phyloP scores from a whole-genome alignment of 2,113 vertebrate genomes.

The Channa maculata region DNA sequence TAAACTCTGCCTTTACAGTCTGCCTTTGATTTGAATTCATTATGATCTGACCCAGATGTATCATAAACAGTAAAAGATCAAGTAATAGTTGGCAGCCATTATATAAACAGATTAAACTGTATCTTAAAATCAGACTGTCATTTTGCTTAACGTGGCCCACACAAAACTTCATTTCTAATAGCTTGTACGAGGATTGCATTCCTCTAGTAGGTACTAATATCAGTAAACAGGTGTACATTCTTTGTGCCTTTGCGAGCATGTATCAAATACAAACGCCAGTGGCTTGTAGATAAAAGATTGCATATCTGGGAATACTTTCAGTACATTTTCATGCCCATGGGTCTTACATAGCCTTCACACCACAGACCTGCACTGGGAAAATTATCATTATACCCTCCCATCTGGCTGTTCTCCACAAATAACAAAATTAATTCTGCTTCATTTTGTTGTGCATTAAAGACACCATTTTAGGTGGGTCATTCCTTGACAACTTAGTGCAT shows the following conservation, averaged over 20 bases:
- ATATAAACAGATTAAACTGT: background rate
- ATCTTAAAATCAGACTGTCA: background rate
- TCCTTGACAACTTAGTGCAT: background rate
- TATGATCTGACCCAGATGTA: background rate
- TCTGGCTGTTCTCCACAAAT: background rate
- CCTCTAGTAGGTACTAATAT: background rate
- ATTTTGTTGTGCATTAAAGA: background rate
- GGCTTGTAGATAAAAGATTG: slow-evolving; percentile 21
- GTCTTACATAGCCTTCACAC: slow-evolving; percentile 18
- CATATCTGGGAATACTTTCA: slow-evolving; percentile 52
- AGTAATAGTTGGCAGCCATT: background rate
- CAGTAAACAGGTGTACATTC: background rate
- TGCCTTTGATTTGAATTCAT: slow-evolving; percentile 4
- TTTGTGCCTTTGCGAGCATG: background rate
- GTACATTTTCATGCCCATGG: slow-evolving; percentile 11
- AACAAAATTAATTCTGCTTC: background rate
- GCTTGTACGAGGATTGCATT: background rate
- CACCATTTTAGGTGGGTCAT: background rate
- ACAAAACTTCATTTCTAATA: background rate
- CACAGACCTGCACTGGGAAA: slow-evolving; percentile 12
- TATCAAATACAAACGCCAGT: background rate
- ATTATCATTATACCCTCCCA: background rate
- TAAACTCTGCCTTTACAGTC: background rate
- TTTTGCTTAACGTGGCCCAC: background rate
- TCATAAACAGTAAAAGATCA: background rate